Base-by-base conservation (phyloP, 2,113 vertebrate species). In the Onychostruthus taczanowskii region DNA sequence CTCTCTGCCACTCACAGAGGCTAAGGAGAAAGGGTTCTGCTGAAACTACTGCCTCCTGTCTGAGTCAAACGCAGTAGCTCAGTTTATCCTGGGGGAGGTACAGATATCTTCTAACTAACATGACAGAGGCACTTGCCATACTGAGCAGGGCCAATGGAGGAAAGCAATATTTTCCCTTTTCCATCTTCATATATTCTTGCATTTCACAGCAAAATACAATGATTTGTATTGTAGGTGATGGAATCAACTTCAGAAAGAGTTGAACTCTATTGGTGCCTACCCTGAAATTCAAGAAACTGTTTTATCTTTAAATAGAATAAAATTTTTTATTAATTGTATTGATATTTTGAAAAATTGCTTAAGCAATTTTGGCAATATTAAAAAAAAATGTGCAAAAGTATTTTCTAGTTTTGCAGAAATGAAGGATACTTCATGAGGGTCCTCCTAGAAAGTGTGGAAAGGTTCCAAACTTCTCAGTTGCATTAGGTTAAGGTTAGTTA, bases 31-130 rank as follows among this genome's bases (percentile, higher is more conserved):
- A 64, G 37, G 26, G 6, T 7, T 90, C 52, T 41, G 19, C 33
- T 80, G 4, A 33, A 89, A 46, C 23, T 26, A 3, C 10, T 83
- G n/a, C 59, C 78, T 93, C 31, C 53, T 23, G 11, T 56, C 41
- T 35, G 16, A 53, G 47, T 46, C 6, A 2, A n/a, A 58, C 2
- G 4, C 31, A 37, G 43, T 18, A 49, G 46, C 31, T 62, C 58
- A 21, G 28, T 35, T 88, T 72, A 17, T 73, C 76, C 37, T 33
- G 26, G 20, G 21, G 4, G 31, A 47, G 35, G 30, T 18, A 35
- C 5, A 50, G 31, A 3, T 5, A 31, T 41, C 5, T 4, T 13
- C 35, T 24, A 47, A 78, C 46, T 21, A 55, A 52, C 0, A 2
- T 27, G 49, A 28, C 33, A 64, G 44, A 56, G 10, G 30, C 30